phyloP scores from a whole-genome alignment of 2,888 invertebrate species.

The Yponomeuta malinellus region DNA sequence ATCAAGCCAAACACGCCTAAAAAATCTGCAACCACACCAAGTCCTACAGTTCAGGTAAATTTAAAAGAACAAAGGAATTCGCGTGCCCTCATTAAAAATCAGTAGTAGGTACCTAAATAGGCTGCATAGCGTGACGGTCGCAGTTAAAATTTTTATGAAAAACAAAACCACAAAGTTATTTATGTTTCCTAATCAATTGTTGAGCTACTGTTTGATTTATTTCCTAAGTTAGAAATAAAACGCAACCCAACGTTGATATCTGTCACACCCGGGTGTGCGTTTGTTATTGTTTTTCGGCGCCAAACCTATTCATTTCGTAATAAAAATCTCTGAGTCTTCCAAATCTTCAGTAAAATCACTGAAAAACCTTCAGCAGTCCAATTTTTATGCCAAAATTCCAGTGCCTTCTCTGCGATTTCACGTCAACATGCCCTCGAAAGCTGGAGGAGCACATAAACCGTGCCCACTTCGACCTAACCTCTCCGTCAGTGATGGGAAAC shows the following conservation, averaged over 20 bases:
- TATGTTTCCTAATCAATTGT: background rate
- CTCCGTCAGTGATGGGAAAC: conserved; percentile 77
- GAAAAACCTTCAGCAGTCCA: conserved; percentile 1
- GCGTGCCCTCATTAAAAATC: background rate
- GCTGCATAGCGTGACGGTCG: background rate
- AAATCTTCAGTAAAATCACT: background rate
- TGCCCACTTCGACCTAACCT: conserved; percentile 87
- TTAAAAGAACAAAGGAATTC: background rate
- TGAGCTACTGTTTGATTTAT: background rate
- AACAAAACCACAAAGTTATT: background rate
- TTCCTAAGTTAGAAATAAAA: too few relatives aligned
- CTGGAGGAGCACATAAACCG: conserved; percentile 90
- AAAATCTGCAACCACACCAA: conserved; percentile 57
- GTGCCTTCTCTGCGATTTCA: conserved; percentile 87
- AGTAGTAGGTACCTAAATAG: background rate
- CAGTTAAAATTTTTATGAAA: background rate
- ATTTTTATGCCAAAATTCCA: conserved; percentile 41
- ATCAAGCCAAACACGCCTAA: conserved; percentile 74
- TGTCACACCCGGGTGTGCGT: background rate
- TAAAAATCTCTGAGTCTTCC: background rate
- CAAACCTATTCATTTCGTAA: background rate
- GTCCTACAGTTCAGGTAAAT: conserved; percentile 66
- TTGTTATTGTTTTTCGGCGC: background rate
- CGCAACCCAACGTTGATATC: background rate
- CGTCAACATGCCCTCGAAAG: conserved; percentile 82